These are phyloP conservation scores for Reinhardtius hippoglossoides DNA, from an alignment of 2,113 vertebrate species.

Conservation along the genomic window DNA sequence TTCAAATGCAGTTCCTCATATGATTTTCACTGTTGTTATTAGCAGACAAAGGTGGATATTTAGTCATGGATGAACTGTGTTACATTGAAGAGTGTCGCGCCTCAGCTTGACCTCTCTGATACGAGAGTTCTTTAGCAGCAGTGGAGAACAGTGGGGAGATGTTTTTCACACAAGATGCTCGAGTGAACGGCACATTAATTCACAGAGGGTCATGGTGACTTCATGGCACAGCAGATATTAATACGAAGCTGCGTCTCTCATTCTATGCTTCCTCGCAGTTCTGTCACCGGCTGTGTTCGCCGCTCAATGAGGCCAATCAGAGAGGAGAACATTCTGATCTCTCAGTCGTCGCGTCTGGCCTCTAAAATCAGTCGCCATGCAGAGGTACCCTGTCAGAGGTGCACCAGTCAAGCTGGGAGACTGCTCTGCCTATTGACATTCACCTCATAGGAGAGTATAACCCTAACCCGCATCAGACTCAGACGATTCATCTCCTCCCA, in stretches of 20 bases:
- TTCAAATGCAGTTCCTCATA: no score
- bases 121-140: slow-evolving; percentile 4
- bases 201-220: not conserved
- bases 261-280: not conserved
- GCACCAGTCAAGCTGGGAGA: slow-evolving; percentile 33
- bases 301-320: slow-evolving; percentile 38
- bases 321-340: slow-evolving; percentile 6
- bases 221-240: slow-evolving; percentile 7
- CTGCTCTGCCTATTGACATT: slow-evolving; percentile 56
- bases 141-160: not conserved
- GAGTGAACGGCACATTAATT: slow-evolving; percentile 31
- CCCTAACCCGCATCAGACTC: slow-evolving; percentile 42
- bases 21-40: not conserved
- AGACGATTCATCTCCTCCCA: slow-evolving; percentile 35
- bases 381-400: slow-evolving; percentile 34
- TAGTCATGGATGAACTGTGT: slow-evolving; percentile 1
- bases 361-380: slow-evolving; percentile 23
- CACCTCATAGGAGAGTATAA: slow-evolving; percentile 41
- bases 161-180: slow-evolving; percentile 16
- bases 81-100: slow-evolving; percentile 3
- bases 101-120: slow-evolving; percentile 38
- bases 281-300: slow-evolving; percentile 8
- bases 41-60: not conserved
- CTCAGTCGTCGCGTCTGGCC: no score
- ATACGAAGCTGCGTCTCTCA: slow-evolving; percentile 8